Evolutionary conservation across 2,888 invertebrate genomes (phyloP).

Genomic region (Spialia ferax): DNA sequence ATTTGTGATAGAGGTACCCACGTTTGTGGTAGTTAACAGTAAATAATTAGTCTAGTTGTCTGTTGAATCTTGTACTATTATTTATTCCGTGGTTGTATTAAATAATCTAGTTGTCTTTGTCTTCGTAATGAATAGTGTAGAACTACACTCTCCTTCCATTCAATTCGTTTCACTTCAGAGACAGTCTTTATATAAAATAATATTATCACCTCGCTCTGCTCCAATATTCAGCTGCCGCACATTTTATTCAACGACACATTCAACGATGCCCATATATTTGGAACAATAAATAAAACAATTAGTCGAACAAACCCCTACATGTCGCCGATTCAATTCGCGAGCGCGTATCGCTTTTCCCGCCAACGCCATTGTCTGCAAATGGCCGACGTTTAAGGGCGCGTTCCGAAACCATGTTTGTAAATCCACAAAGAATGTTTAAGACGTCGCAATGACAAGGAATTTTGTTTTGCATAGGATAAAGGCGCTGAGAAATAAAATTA

Average conservation of each 20-base stretch:
- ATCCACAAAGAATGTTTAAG: conserved; percentile 60
- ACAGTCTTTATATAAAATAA: not conserved
- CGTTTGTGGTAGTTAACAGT: no score
- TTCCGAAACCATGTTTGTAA: conserved; percentile 64
- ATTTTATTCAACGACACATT: conserved; percentile 35
- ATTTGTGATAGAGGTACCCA: no score
- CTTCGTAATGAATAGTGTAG: not conserved
- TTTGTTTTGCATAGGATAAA: conserved; percentile 59
- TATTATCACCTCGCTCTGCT: conserved; percentile 16
- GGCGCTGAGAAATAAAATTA: conserved; percentile 52
- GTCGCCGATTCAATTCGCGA: conserved; percentile 55
- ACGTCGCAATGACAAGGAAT: conserved; percentile 64
- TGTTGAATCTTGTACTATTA: no score
- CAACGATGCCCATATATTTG: conserved; percentile 42
- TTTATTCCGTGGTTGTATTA: no score
- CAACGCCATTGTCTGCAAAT: conserved; percentile 81
- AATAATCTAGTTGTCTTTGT: no score
- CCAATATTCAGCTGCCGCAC: conserved; percentile 17
- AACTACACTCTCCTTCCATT: not conserved
- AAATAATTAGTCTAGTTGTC: no score
- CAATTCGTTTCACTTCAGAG: not conserved
- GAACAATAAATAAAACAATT: conserved; percentile 56
- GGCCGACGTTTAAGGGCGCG: conserved; percentile 70
- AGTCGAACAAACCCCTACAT: conserved; percentile 64
- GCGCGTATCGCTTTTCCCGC: conserved; percentile 68